Evolutionary conservation across 2,113 vertebrate species (phyloP).

Genomic region (Antechinus flavipes): DNA sequence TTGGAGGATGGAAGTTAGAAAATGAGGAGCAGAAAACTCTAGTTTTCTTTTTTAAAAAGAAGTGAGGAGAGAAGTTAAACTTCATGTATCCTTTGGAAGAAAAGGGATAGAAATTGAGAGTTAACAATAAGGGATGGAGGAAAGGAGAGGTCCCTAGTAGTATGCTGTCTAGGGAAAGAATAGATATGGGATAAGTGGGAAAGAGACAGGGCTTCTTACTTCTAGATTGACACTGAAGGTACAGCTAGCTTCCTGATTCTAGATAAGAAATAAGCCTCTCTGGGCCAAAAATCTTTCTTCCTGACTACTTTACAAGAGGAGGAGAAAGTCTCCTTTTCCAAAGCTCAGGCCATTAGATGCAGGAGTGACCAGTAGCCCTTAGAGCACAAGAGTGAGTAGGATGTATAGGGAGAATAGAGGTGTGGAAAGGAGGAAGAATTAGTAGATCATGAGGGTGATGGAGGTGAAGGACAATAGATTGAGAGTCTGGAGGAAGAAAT

Average conservation of each 20-base stretch:
- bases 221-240: not conserved
- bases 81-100: not conserved
- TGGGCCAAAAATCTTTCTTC: not conserved
- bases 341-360: not conserved
- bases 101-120: not conserved
- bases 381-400: not conserved
- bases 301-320: not conserved
- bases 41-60: not conserved
- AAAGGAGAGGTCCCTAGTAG: not conserved
- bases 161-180: not conserved
- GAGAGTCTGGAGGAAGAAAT: not conserved
- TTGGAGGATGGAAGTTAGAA: not conserved
- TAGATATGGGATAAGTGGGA: not conserved
- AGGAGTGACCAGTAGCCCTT: not conserved
- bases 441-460: not conserved
- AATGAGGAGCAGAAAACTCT: not conserved
- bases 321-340: not conserved
- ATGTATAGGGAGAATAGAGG: not conserved
- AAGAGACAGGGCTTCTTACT: not conserved
- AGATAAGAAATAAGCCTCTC: not conserved
- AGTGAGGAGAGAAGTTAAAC: not conserved
- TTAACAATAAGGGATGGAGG: not conserved
- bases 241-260: not conserved
- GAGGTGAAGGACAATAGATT: constrained; percentile 23
- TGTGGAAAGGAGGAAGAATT: not conserved